phyloP scores from a whole-genome alignment of 2,113 vertebrate genomes.

The Nycticorax nycticorax region DNA sequence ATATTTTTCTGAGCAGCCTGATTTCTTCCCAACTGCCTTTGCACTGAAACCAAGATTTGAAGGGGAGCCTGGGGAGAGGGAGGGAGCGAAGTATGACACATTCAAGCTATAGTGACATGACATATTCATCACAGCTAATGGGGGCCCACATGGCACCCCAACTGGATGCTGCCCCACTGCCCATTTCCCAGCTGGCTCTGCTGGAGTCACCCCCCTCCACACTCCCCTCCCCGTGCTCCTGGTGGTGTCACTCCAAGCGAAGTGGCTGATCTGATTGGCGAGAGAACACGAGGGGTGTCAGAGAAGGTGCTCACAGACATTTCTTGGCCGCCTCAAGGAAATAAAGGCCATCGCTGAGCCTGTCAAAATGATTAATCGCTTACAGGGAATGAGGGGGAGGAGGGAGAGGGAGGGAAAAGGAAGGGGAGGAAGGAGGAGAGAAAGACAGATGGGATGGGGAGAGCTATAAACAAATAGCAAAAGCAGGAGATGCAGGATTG shows the following conservation, averaged over 20 bases:
- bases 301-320: conserved; percentile 70
- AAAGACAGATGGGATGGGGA: conserved; percentile 60
- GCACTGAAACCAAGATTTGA: neutral
- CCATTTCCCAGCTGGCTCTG: conserved; percentile 13
- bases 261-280: conserved; percentile 52
- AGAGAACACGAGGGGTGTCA: conserved; percentile 58
- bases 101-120: conserved; percentile 21
- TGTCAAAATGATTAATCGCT: conserved; percentile 78
- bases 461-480: conserved; percentile 69
- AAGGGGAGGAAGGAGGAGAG: conserved; percentile 48
- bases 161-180: conserved; percentile 11
- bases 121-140: conserved; percentile 1
- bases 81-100: neutral
- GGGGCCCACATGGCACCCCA: neutral
- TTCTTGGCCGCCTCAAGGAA: conserved; percentile 73
- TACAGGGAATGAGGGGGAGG: conserved; percentile 68
- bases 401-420: conserved; percentile 37
- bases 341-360: conserved; percentile 71
- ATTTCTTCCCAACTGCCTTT: neutral
- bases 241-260: conserved; percentile 32
- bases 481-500: conserved; percentile 27
- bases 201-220: neutral
- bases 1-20: neutral
- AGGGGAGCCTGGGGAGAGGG: neutral
- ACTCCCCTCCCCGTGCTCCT: neutral